Percentiles rank a stretch among this genome's conserved stretches.
phyloP scores from a whole-genome alignment of 1,140 invertebrate genomes.

The Conus betulinus region DNA sequence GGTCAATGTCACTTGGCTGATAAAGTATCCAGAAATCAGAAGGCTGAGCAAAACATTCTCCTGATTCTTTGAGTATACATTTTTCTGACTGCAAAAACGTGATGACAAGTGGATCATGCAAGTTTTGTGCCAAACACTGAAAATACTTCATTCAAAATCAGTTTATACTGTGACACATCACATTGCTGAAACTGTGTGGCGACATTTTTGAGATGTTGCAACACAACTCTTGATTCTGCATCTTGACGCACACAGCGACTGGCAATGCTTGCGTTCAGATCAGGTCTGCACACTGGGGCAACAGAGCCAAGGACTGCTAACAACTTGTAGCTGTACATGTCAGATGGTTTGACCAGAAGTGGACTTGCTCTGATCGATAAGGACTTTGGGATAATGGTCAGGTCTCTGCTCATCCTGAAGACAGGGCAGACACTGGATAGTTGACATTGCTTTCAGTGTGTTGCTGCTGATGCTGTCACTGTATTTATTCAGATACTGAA shows the following conservation, averaged over 20 bases:
- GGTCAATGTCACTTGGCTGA: not conserved
- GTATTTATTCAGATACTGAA: not conserved
- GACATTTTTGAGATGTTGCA: slow-evolving; percentile 18
- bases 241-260: not conserved
- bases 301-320: not conserved
- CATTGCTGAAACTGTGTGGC: not conserved
- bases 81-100: not conserved
- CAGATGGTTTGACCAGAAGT: not conserved
- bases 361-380: slow-evolving; percentile 19
- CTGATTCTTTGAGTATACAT: slow-evolving; percentile 18
- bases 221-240: not conserved
- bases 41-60: slow-evolving; percentile 1
- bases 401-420: slow-evolving; percentile 25
- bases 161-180: slow-evolving; percentile 3
- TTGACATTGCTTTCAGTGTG: not conserved
- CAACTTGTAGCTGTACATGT: slow-evolving; percentile 6
- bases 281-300: not conserved
- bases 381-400: slow-evolving; percentile 7
- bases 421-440: slow-evolving; percentile 24
- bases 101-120: not conserved
- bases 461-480: not conserved
- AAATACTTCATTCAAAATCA: slow-evolving; percentile 6
- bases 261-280: not conserved
- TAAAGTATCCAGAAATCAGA: slow-evolving; percentile 30
- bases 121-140: not conserved